Conservation (phyloP, 2,888 invertebrate genomes). For the Temnothorax unifasciatus region DNA sequence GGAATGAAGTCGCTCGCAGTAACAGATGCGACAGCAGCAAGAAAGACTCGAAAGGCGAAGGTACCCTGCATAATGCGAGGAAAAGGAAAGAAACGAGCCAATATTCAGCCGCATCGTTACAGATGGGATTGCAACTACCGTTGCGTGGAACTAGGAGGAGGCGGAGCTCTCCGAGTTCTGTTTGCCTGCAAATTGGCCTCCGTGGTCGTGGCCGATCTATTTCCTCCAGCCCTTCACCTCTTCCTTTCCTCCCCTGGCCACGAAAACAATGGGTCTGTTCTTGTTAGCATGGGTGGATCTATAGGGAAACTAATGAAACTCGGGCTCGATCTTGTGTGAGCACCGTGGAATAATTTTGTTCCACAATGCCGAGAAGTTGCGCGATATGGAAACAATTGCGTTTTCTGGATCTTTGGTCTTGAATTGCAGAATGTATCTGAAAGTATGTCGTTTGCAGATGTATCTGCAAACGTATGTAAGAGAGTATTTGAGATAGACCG, state of each 20-base stretch:
- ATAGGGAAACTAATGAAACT: conserved; percentile 29
- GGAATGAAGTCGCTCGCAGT: conserved; percentile 37
- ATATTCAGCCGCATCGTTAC: conserved; percentile 44
- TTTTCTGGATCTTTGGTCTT: background rate
- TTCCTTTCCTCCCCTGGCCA: background rate
- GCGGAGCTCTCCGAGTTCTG: conserved; percentile 28
- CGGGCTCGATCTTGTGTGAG: background rate
- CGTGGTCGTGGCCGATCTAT: conserved; percentile 39
- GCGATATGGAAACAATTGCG: background rate
- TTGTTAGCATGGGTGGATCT: conserved; percentile 24
- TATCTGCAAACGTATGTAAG: too few relatives aligned
- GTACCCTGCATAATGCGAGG: conserved; percentile 28
- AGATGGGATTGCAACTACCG: conserved; percentile 43
- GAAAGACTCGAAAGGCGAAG: conserved; percentile 40
- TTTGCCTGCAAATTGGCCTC: conserved; percentile 42
- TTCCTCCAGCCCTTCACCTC: conserved; percentile 13
- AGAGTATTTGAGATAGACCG: background rate
- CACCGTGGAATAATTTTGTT: conserved; percentile 16
- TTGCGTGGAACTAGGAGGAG: conserved; percentile 3
- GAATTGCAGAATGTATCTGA: background rate
- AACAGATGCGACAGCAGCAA: conserved; percentile 41
- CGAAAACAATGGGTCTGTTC: conserved; percentile 42
- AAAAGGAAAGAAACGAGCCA: conserved; percentile 40
- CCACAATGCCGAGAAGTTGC: background rate
- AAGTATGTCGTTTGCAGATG: background rate